Evolutionary conservation across 2,797 vertebrate species (phyloP), one percentile per base, ranked within the genome.

Genomic region (Valencia hispanica): DNA sequence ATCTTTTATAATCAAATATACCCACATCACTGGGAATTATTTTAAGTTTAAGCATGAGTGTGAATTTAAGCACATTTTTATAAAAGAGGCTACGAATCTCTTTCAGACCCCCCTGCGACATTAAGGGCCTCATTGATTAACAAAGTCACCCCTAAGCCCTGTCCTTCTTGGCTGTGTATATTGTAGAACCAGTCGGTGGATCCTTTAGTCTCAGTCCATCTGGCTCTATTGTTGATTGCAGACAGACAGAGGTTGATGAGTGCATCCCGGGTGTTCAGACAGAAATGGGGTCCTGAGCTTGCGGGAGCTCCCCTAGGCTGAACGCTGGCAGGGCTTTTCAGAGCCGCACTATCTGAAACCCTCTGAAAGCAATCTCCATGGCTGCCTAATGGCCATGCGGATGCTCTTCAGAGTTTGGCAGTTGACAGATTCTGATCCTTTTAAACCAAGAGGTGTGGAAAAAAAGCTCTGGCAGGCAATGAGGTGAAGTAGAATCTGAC

Each of bases 401-500:
- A 89, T 81, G 75, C 92, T 86, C 89, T 88, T 92, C 91, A 88
- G 82, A 86, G 80, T 90, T 90, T 89, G 86, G 82, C 89, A 88
- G 87, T 90, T 92, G 93, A 93, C 90, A 90, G 91, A 88, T 92
- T 91, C 89, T 92, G 91, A 93, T 94, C 87, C 88, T 88, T 90
- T 93, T 92, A 88, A 91, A 93, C 90, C 77, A 87, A 87, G 79
- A 91, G 87, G 86, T 91, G 79, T 84, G 82, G 83, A 86, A 80
- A 84, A 91, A 68, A 89, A 93, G 84, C 72, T 75, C 77, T 88
- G 81, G 80, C 84, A 88, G 84, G 85, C 80, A 87, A 80, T 66
- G 43, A 84, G 73, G 77, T 78, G 83, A 86, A 85, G 82, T 79
- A 12, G 72, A 85, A 76, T 83, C 82, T 69, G 82, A 86, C 76